A percentile compares a stretch with the other conserved stretches of the same genome.
These are phyloP conservation scores for Iguana delicatissima DNA, from an alignment of 2,797 vertebrate species.

Conservation along the genomic window DNA sequence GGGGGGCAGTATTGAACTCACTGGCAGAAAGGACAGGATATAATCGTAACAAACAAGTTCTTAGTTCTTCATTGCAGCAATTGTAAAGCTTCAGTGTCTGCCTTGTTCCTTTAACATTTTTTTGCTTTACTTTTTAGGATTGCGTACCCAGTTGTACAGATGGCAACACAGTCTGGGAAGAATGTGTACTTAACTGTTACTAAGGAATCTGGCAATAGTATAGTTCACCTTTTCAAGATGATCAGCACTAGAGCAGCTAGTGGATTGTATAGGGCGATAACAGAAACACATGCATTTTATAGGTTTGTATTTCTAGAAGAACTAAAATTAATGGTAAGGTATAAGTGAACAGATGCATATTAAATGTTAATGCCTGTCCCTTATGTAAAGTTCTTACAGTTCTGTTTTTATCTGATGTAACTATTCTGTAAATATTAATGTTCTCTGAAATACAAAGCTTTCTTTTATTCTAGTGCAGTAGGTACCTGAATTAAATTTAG, in stretches of 20 bases:
- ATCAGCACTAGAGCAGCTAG: constrained; percentile 97
- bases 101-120: constrained; percentile 21
- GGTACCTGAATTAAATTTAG: neutral
- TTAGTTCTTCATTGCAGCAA: neutral
- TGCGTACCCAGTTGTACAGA: constrained; percentile 96
- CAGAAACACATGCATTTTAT: constrained; percentile 98
- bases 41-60: neutral
- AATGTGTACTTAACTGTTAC: constrained; percentile 95
- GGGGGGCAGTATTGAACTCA: neutral
- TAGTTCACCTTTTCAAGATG: constrained; percentile 96
- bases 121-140: constrained; percentile 81
- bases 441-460: neutral
- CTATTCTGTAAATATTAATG: neutral
- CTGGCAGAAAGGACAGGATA: neutral
- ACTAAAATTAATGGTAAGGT: neutral
- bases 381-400: neutral
- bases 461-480: neutral
- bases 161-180: constrained; percentile 98
- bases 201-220: constrained; percentile 93
- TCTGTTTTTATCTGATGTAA: neutral
- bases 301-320: constrained; percentile 81
- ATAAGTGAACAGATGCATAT: neutral
- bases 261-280: constrained; percentile 96
- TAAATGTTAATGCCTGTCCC: neutral
- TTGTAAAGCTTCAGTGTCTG: neutral